These are phyloP conservation scores for Caranx melampygus DNA, from an alignment of 2,113 vertebrate species.

Conservation along the genomic window DNA sequence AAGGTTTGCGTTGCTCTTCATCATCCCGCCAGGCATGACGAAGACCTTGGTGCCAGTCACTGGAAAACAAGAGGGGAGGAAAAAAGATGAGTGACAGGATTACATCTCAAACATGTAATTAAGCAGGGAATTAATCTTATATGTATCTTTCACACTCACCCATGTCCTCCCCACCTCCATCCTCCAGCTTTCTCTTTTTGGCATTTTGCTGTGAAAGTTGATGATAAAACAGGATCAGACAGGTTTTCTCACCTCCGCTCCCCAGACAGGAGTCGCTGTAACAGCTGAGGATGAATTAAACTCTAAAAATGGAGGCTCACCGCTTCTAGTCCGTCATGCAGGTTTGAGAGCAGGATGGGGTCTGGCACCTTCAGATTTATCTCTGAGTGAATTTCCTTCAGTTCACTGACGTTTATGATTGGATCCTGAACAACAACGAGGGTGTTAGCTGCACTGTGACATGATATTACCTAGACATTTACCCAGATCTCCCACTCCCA, in stretches of 20 bases:
- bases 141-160: constrained; percentile 79
- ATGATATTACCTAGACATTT: not conserved
- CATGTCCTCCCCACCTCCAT: constrained; percentile 86
- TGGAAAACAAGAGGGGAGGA: constrained; percentile 31
- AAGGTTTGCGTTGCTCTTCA: constrained; percentile 97
- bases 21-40: constrained; percentile 97
- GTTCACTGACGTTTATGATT: constrained; percentile 93
- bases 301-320: constrained; percentile 78
- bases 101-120: not conserved
- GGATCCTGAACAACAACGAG: constrained; percentile 87
- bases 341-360: constrained; percentile 95
- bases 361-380: constrained; percentile 98
- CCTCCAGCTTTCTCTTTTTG: constrained; percentile 97
- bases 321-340: constrained; percentile 94
- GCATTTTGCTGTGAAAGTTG: constrained; percentile 89
- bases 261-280: not conserved
- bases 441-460: not conserved
- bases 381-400: constrained; percentile 98
- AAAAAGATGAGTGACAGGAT: not conserved
- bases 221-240: constrained; percentile 7
- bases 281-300: rapidly evolving
- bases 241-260: not conserved
- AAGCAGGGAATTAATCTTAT: no score
- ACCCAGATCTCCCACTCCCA: not conserved
- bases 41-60: constrained; percentile 97